These are phyloP conservation scores for Dunckerocampus dactyliophorus DNA, from an alignment of 2,113 vertebrate species.

Conservation along the genomic window DNA sequence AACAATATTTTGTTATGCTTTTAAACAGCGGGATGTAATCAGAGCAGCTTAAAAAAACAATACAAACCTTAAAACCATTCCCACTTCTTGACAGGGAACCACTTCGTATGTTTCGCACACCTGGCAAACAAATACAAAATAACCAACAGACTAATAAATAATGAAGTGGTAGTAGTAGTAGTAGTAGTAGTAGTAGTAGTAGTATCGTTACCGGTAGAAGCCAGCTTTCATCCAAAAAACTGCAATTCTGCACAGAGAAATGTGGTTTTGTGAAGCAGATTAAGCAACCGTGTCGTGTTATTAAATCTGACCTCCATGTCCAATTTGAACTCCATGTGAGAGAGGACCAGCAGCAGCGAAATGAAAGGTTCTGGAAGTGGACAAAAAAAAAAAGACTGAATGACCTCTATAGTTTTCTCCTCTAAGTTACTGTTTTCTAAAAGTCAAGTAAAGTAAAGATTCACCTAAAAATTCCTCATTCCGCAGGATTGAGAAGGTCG, in stretches of 20 bases:
- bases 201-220: constrained; percentile 70
- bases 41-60: background rate
- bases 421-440: background rate
- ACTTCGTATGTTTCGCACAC: constrained; percentile 73
- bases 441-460: constrained; percentile 16
- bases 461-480: constrained; percentile 76
- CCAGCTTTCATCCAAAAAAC: constrained; percentile 84
- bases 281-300: background rate
- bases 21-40: background rate
- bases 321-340: constrained; percentile 78
- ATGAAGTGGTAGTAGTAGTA: background rate
- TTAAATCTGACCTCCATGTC: constrained; percentile 71
- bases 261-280: background rate
- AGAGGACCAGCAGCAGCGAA: constrained; percentile 74
- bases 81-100: constrained; percentile 71
- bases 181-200: background rate
- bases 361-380: constrained; percentile 74
- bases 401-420: constrained; percentile 1
- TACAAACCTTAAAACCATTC: constrained; percentile 75
- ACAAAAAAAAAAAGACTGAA: background rate
- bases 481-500: constrained; percentile 67
- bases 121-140: constrained; percentile 60
- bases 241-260: constrained; percentile 73
- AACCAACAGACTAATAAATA: background rate
- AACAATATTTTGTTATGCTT: background rate